Evolutionary conservation across 2,113 vertebrate genomes (phyloP), one percentile per base, ranked within the genome.

Genomic region (Anser brachyrhynchus): DNA sequence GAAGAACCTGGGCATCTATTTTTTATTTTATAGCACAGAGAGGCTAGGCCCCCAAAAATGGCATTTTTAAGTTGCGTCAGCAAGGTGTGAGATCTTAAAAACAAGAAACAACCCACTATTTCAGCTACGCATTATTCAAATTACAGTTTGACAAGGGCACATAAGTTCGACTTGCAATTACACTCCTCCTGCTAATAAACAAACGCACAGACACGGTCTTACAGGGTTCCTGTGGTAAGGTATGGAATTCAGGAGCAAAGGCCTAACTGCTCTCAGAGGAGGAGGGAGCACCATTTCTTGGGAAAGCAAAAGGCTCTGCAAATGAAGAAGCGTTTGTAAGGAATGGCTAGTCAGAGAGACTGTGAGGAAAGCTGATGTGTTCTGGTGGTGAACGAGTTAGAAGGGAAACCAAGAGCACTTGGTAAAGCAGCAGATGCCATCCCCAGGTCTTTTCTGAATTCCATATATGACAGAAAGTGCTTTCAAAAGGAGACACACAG

Each of bases 151-250:
- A 86, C 7, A 61, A 28, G 13, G 80, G 8, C 33, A 49, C 35
- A 16, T 31, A 81, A 81, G 54, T 64, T 51, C 11, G 9, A 62
- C 59, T 37, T 25, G 35, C 25, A 54, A 90, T 26, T 79, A 39
- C 39, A 70, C 35, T 80, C 61, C 44, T 69, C 33, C 62, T 73
- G 49, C 72, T 96, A 94, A 94, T 91, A 87, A 94, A 81, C 16
- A 89, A 52, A 73, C 33, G 15, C 19, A 81, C 22, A 81, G 29
- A 46, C 35, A 29, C 20, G 57, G 51, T 25, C 51, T 41, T 84
- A 37, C 9, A 49, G 15, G 6, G 73, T n/a, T 89, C 55, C 87
- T 87, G 41, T 82, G 57, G 69, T 55, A 70, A 89, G 7, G 55
- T 23, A 72, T n/a, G 44, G 41, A 74, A 92, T 37, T 94, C 46